Conservation (phyloP, 1,140 invertebrate species). For the Brachionus paranguensis region DNA sequence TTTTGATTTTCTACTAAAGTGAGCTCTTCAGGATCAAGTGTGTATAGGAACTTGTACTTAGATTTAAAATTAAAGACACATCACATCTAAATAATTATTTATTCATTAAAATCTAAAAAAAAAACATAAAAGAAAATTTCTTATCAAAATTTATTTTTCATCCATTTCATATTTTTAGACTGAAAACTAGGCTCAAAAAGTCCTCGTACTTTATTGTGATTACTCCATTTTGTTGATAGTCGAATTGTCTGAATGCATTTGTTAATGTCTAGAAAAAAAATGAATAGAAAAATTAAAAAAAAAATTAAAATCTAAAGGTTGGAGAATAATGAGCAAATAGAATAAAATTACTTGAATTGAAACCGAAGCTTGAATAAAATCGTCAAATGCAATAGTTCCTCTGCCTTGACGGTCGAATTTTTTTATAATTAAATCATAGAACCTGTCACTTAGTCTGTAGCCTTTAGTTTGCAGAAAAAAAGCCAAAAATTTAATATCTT, state of each 20-base stretch:
- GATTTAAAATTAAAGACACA: no score
- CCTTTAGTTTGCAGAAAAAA: conserved; percentile 46
- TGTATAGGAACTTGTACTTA: no score
- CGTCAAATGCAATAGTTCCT: conserved; percentile 89
- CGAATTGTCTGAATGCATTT: conserved; percentile 75
- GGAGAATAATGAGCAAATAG: neutral
- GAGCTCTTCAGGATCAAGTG: no score
- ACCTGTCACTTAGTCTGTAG: conserved; percentile 71
- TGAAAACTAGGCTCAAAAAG: conserved; percentile 90
- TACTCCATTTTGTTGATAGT: conserved; percentile 86
- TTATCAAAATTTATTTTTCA: neutral
- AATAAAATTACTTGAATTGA: conserved; percentile 74
- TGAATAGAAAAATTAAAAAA: neutral
- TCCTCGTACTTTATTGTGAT: conserved; percentile 95
- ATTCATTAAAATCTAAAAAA: neutral
- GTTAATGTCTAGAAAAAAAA: conserved; percentile 70
- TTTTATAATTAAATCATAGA: conserved; percentile 73
- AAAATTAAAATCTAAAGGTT: neutral
- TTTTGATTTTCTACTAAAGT: no score
- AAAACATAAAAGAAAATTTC: neutral
- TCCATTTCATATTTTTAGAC: conserved; percentile 69
- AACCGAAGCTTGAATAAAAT: conserved; percentile 94
- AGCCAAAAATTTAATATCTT: neutral
- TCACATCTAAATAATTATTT: neutral
- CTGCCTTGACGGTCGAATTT: conserved; percentile 89